Evolutionary conservation across 2,888 invertebrate genomes (phyloP).

Genomic region (Clostera curtula): DNA sequence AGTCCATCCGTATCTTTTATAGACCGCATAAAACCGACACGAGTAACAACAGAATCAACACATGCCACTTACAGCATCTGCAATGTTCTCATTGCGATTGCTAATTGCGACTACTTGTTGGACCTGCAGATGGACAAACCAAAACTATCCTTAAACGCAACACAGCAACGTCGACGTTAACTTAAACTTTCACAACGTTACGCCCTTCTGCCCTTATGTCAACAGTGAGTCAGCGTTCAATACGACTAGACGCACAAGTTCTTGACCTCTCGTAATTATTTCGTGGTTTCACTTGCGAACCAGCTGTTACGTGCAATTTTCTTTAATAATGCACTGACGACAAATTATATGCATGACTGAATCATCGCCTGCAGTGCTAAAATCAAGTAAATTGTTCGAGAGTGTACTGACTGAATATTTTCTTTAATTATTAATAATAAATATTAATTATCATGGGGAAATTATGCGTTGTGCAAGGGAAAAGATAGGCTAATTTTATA

Average conservation of each 20-base stretch:
- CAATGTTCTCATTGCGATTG: conserved; percentile 33
- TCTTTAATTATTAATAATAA: no score
- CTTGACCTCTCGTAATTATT: conserved; percentile 48
- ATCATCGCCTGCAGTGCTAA: no score
- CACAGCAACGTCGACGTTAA: conserved; percentile 11
- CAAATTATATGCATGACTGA: no score
- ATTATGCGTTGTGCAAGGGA: no score
- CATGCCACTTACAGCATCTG: conserved; percentile 28
- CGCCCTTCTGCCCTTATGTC: conserved; percentile 12
- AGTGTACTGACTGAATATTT: no score
- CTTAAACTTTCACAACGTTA: conserved; percentile 10
- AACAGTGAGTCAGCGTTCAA: conserved; percentile 51
- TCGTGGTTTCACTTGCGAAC: conserved; percentile 30
- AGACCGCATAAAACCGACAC: conserved; percentile 8
- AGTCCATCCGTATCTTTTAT: conserved; percentile 12
- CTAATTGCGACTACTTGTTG: conserved; percentile 25
- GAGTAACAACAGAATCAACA: conserved; percentile 16
- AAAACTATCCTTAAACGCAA: conserved; percentile 8
- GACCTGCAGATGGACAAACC: conserved; percentile 7
- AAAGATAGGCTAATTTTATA: no score
- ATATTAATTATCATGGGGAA: no score
- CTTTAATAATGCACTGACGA: conserved; percentile 11
- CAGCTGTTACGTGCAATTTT: conserved; percentile 26
- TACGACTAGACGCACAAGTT: conserved; percentile 53
- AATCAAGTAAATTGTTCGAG: no score